A percentile compares a stretch with the other conserved stretches of the same genome.
phyloP scores from a whole-genome alignment of 2,113 vertebrate genomes.

The Emydura subglobosa region DNA sequence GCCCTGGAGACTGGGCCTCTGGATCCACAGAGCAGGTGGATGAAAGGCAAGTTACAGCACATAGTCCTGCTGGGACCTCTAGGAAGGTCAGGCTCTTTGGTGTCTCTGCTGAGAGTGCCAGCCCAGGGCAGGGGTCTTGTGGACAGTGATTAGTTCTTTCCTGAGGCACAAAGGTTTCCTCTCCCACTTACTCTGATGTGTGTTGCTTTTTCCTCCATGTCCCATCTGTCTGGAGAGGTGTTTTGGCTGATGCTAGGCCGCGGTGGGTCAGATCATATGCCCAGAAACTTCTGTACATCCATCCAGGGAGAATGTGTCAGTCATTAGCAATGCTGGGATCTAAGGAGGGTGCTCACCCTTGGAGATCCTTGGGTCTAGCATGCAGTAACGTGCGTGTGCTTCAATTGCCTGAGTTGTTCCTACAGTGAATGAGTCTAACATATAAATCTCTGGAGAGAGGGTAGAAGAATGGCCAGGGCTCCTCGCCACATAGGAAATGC shows the following conservation, averaged over 20 bases:
- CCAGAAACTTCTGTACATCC: neutral
- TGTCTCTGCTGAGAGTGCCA: neutral
- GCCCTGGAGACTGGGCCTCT: neutral
- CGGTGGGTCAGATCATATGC: neutral
- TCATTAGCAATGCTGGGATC: neutral
- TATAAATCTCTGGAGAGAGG: neutral
- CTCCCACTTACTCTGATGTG: neutral
- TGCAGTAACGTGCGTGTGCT: neutral
- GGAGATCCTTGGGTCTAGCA: neutral
- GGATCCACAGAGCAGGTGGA: neutral
- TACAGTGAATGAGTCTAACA: neutral
- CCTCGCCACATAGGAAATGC: neutral
- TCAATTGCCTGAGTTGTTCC: neutral
- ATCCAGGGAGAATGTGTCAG: too few species aligned
- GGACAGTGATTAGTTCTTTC: neutral
- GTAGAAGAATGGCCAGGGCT: neutral
- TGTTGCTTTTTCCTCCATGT: neutral
- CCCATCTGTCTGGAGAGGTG: neutral
- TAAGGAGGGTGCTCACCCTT: accelerated
- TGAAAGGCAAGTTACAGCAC: neutral
- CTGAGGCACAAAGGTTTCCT: neutral
- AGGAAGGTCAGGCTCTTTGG: neutral
- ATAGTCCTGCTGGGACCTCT: neutral
- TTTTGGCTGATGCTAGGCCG: neutral
- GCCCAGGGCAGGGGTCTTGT: neutral